Percentiles rank a stretch among this genome's conserved stretches.
These are phyloP conservation scores for Cephalotes varians DNA, from an alignment of 2,888 invertebrate species.

Conservation along the genomic window DNA sequence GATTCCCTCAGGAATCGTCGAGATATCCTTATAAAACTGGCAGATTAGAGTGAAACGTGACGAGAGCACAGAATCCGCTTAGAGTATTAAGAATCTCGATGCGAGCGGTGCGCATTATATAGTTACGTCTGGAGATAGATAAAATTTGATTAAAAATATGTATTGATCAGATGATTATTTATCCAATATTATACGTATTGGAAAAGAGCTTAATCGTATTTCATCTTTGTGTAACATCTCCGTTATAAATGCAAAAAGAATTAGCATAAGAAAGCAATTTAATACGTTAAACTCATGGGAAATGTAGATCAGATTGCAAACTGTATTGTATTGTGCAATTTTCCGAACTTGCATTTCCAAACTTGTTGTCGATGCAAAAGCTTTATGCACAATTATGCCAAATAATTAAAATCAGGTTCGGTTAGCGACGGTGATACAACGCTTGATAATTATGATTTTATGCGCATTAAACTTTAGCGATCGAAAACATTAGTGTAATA, in stretches of 20 bases:
- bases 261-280: background rate
- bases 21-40: constrained; percentile 62
- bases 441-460: background rate
- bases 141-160: background rate
- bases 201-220: background rate
- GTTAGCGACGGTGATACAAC: background rate
- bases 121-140: constrained; percentile 15
- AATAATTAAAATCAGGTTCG: constrained; percentile 27
- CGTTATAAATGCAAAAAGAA: background rate
- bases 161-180: background rate
- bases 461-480: background rate
- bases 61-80: constrained; percentile 57
- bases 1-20: constrained; percentile 55
- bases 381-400: background rate
- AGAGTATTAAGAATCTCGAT: constrained; percentile 57
- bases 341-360: no score
- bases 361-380: background rate
- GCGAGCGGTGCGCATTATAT: constrained; percentile 5
- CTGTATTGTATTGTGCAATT: background rate
- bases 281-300: background rate
- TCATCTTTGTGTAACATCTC: background rate
- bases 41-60: constrained; percentile 60
- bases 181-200: background rate
- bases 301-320: background rate
- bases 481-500: background rate